Conservation (phyloP, 1,140 invertebrate species). For the Ooceraea biroi region DNA sequence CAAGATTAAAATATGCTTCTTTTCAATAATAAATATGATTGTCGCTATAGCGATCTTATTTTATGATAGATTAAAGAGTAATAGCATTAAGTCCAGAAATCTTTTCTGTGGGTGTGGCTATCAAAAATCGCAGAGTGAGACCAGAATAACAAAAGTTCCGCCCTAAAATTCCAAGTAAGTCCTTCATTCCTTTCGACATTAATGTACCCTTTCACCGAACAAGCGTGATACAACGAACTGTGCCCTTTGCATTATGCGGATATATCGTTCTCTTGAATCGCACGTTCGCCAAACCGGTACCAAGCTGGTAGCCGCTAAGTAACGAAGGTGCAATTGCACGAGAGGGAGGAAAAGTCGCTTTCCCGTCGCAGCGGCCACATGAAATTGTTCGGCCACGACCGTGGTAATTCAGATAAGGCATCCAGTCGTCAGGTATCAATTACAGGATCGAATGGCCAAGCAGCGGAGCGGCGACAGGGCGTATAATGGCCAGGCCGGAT, state of each 20-base stretch:
- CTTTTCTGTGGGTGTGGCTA: too few species aligned
- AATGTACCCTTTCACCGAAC: constrained; percentile 50
- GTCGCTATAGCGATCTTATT: too few species aligned
- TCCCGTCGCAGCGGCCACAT: constrained; percentile 34
- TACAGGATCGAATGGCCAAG: constrained; percentile 51
- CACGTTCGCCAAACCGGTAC: not conserved
- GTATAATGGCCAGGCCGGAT: constrained; percentile 78
- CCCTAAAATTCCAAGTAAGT: constrained; percentile 34
- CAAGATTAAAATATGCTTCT: too few species aligned
- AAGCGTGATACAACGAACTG: constrained; percentile 38
- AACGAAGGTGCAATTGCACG: constrained; percentile 34
- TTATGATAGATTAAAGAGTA: too few species aligned
- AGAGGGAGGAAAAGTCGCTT: constrained; percentile 38
- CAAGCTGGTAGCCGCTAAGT: not conserved
- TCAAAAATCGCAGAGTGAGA: constrained; percentile 2
- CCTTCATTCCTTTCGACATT: constrained; percentile 4
- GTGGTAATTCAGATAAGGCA: constrained; percentile 68
- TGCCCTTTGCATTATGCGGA: constrained; percentile 42
- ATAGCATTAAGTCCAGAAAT: too few species aligned
- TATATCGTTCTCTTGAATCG: constrained; percentile 33
- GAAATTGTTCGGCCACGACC: constrained; percentile 52
- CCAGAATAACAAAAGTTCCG: constrained; percentile 9
- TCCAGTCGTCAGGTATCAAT: constrained; percentile 67
- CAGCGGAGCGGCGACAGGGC: constrained; percentile 1
- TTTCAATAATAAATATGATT: too few species aligned